A percentile compares a stretch with the other conserved stretches of the same genome.
Conservation (phyloP, 2,113 vertebrate genomes). For the Anthoscopus minutus region DNA sequence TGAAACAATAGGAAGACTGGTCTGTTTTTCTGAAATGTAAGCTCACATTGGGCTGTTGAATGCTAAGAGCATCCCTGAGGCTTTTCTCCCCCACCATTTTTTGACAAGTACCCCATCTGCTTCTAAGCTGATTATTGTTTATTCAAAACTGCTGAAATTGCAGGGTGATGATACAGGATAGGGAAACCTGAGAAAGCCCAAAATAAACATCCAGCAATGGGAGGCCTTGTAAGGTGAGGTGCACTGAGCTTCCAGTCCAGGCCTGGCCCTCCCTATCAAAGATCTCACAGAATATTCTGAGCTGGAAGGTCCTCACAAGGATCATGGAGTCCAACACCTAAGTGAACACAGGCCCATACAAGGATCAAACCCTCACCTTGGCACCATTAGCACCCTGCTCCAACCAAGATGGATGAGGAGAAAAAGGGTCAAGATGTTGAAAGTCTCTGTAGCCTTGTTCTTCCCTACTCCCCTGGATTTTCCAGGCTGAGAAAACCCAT, state of each 20-base stretch:
- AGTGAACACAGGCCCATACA: neutral
- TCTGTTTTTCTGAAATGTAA: neutral
- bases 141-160: neutral
- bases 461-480: neutral
- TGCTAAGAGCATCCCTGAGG: neutral
- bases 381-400: neutral
- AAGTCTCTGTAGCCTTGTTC: neutral
- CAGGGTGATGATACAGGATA: neutral
- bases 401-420: neutral
- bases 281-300: neutral
- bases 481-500: neutral
- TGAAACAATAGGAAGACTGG: neutral
- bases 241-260: neutral
- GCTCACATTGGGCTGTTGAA: constrained; percentile 24
- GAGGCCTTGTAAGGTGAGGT: neutral
- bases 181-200: neutral
- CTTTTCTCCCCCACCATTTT: neutral
- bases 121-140: neutral
- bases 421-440: neutral
- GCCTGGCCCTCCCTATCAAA: neutral
- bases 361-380: neutral
- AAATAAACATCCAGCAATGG: neutral
- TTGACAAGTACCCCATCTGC: neutral
- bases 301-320: neutral
- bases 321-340: accelerated